phyloP scores from a whole-genome alignment of 2,888 invertebrate species.

The Protodeltote pygarga region DNA sequence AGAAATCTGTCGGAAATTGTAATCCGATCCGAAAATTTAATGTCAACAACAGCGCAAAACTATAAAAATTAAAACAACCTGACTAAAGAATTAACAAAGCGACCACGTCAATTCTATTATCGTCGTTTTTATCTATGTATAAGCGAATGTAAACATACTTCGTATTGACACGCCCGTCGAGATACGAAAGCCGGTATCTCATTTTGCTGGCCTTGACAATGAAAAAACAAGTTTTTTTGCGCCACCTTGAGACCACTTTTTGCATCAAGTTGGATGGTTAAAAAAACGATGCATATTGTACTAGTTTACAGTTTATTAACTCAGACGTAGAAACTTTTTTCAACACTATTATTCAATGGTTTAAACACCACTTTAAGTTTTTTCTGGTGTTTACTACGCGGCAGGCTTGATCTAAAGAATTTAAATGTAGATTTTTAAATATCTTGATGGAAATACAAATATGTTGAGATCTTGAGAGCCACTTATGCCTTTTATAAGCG shows the following conservation, averaged over 20 bases:
- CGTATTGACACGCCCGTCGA: conserved; percentile 74
- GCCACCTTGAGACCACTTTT: conserved; percentile 70
- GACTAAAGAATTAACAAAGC: conserved; percentile 36
- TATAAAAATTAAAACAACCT: conserved; percentile 16
- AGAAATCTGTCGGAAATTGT: conserved; percentile 6
- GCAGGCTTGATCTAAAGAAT: conserved; percentile 15
- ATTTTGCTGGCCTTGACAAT: conserved; percentile 85
- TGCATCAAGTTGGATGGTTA: conserved; percentile 56
- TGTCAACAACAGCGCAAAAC: background rate
- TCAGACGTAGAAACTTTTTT: conserved; percentile 23
- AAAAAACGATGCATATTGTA: conserved; percentile 53
- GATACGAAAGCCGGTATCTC: conserved; percentile 81
- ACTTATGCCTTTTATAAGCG: conserved; percentile 25
- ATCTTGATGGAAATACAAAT: conserved; percentile 33
- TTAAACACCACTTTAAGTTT: no score
- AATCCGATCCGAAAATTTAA: background rate
- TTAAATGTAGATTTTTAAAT: conserved; percentile 20
- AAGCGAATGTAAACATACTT: conserved; percentile 75
- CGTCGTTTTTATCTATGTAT: conserved; percentile 67
- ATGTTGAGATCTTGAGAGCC: no score
- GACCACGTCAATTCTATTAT: conserved; percentile 53
- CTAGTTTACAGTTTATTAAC: conserved; percentile 39
- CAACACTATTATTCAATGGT: conserved; percentile 17
- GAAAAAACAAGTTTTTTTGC: conserved; percentile 79
- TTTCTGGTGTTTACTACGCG: conserved; percentile 9